Evolutionary conservation across 2,113 vertebrate genomes (phyloP), one percentile per base, ranked within the genome.

Genomic region (Theropithecus gelada): DNA sequence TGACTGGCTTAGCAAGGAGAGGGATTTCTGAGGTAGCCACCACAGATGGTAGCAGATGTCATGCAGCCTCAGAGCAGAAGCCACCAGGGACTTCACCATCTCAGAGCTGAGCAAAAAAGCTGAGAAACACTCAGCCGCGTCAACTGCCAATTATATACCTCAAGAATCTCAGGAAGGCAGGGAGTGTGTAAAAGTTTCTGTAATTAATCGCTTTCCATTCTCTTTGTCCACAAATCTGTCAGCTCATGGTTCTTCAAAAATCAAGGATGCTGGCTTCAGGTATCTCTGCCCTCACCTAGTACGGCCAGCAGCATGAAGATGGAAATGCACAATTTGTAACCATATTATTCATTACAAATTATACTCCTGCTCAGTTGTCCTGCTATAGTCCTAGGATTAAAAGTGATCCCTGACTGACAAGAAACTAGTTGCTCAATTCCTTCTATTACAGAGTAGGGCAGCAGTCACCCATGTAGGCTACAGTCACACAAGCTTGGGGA

Each of bases 1-100:
- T 94, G 96, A 92, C 96, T 82, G 55, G 59, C 38, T 95, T 14
- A 82, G 57, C 92, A 85, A 87, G 92, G 80, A 96, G 76, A 90
- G 88, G 88, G 38, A 95, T 82, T 92, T 70, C 96, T 52, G 68
- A 95, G 96, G 95, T 50, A 76, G 87, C 81, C 91, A 85, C 83
- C 70, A 22, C 95, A 97, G 93, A 98, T 59, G 94, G 96, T 50
- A 68, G 90, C 96, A 97, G 97, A 95, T 90, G 93, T 78, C 78
- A 70, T 0, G 5, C 43, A 94, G 87, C 14, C 61, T 55, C 59
- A 18, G 80, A 96, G 75, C 57, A 66, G 90, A 89, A 97, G 84
- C 92, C 88, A 82, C 94, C 52, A 57, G 96, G 72, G 96, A 94
- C n/a, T 5, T 25, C n/a, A 50, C 61, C 0, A 0, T 95, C 95